Percentiles rank a stretch among this genome's conserved stretches.
These are phyloP conservation scores for Lasioglossum baleicum DNA, from an alignment of 1,140 invertebrate species.

Conservation along the genomic window DNA sequence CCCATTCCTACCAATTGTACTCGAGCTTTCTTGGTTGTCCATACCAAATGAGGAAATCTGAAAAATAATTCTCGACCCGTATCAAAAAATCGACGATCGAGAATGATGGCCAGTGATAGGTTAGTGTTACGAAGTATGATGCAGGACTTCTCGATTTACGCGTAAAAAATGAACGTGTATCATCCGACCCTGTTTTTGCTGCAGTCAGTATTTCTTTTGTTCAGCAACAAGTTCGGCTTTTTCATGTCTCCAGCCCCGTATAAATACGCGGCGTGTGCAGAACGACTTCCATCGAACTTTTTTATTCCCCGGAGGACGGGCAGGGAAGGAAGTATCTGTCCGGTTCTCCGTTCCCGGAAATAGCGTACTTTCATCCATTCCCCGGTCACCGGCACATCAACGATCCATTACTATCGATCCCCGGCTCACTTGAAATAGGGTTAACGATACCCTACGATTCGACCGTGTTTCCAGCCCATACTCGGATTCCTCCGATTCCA, in stretches of 20 bases:
- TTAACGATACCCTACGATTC: conserved; percentile 48
- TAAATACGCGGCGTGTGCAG: conserved; percentile 19
- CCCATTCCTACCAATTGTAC: no score
- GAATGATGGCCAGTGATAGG: no score
- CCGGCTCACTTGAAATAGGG: conserved; percentile 39
- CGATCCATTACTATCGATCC: conserved; percentile 62
- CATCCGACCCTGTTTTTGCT: no score
- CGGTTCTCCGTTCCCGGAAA: conserved; percentile 35
- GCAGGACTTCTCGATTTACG: no score
- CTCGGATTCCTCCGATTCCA: background rate
- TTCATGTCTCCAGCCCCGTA: conserved; percentile 28
- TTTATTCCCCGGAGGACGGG: conserved; percentile 35
- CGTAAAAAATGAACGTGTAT: no score
- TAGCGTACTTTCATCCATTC: conserved; percentile 59
- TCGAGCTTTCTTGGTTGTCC: no score
- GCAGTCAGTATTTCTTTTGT: conserved; percentile 1
- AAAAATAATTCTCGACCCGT: no score
- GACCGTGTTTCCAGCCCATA: background rate
- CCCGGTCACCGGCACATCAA: conserved; percentile 55
- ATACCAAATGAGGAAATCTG: no score
- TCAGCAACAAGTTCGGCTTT: conserved; percentile 48
- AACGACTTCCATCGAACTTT: conserved; percentile 24
- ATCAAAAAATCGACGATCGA: no score
- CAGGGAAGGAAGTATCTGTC: conserved; percentile 11
- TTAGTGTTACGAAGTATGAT: no score